These are phyloP conservation scores for Thaumetopoea pityocampa DNA, from an alignment of 1,140 invertebrate genomes.

Conservation along the genomic window DNA sequence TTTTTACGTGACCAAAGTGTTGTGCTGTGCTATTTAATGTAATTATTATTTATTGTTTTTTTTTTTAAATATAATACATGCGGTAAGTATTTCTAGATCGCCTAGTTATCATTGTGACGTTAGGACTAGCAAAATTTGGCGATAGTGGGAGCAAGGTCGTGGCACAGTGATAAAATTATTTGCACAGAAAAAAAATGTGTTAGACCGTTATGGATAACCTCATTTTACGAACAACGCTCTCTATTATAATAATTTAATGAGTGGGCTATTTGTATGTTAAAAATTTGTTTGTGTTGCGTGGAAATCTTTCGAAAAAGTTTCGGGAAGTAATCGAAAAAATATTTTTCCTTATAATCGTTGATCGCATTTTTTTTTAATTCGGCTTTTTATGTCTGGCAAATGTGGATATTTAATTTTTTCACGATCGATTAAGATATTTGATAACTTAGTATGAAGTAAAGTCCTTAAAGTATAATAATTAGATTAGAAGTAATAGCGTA, in stretches of 20 bases:
- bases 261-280: too few relatives aligned
- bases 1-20: constrained; percentile 26
- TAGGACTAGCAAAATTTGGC: constrained; percentile 56
- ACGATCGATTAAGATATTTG: too few relatives aligned
- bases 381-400: too few relatives aligned
- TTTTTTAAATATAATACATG: constrained; percentile 24
- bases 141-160: constrained; percentile 71
- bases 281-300: too few relatives aligned
- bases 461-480: too few relatives aligned
- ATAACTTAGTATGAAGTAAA: too few relatives aligned
- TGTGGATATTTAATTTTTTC: too few relatives aligned
- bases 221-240: constrained; percentile 57
- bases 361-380: too few relatives aligned
- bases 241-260: constrained; percentile 38
- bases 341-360: too few relatives aligned
- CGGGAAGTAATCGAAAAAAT: too few relatives aligned
- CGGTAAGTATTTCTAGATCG: constrained; percentile 47
- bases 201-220: constrained; percentile 67
- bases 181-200: constrained; percentile 69
- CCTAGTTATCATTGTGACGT: constrained; percentile 48
- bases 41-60: constrained; percentile 34
- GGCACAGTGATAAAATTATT: constrained; percentile 67
- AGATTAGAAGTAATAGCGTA: too few relatives aligned
- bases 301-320: too few relatives aligned
- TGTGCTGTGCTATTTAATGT: constrained; percentile 57